A percentile compares a stretch with the other conserved stretches of the same genome.
These are phyloP conservation scores for Melanerpes aurifrons DNA, from an alignment of 2,113 vertebrate species.

Conservation along the genomic window DNA sequence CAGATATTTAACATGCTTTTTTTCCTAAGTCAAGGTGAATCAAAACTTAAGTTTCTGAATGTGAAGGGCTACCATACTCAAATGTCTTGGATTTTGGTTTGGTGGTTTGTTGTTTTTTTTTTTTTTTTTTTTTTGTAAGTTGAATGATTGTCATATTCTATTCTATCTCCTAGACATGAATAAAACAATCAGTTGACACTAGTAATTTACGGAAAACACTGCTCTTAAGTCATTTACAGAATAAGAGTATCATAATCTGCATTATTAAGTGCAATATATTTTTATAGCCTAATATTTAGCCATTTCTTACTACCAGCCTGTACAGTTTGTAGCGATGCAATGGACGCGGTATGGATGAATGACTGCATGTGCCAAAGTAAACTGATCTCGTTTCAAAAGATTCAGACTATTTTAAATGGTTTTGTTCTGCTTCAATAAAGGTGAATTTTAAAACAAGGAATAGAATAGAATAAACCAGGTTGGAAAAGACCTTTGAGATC, in stretches of 20 bases:
- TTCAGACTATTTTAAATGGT: slow-evolving; percentile 45
- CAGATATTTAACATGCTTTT: neutral
- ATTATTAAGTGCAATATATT: neutral
- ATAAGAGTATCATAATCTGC: neutral
- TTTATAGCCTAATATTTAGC: neutral
- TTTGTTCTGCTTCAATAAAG: slow-evolving; percentile 62
- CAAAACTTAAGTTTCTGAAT: neutral
- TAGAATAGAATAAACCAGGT: neutral
- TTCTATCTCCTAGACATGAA: neutral
- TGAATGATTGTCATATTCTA: neutral
- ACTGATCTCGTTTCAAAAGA: slow-evolving; percentile 38
- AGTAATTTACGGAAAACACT: neutral
- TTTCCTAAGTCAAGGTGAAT: neutral
- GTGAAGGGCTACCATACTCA: neutral
- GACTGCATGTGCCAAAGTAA: neutral
- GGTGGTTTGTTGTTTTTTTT: too few species aligned
- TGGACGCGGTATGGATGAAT: neutral
- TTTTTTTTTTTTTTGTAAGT: neutral
- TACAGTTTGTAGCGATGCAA: neutral
- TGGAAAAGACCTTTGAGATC: too few species aligned
- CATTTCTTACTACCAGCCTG: neutral
- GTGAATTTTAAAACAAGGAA: slow-evolving; percentile 67
- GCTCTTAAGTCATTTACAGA: neutral
- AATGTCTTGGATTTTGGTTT: neutral
- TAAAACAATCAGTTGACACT: neutral